Evolutionary conservation across 2,888 invertebrate species (phyloP).

Genomic region (Flexamia atlantica): DNA sequence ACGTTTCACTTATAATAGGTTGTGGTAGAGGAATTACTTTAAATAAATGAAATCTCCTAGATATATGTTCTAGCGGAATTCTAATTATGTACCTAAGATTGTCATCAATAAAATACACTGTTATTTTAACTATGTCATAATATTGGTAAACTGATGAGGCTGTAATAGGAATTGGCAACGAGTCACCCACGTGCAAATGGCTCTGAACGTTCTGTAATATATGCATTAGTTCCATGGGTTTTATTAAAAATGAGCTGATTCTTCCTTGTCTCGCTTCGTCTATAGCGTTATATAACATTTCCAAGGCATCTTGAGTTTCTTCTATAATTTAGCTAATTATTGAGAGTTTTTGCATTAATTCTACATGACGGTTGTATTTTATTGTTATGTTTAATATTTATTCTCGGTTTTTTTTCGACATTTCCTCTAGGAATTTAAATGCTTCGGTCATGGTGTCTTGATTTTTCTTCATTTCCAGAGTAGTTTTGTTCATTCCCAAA

Average conservation of each 20-base stretch:
- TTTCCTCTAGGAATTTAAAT: too few relatives aligned
- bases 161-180: constrained; percentile 6
- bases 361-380: too few relatives aligned
- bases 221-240: not conserved
- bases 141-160: not conserved
- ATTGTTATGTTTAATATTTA: too few relatives aligned
- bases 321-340: too few relatives aligned
- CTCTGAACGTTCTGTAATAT: constrained; percentile 6
- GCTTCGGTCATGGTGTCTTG: too few relatives aligned
- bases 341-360: too few relatives aligned
- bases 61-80: constrained; percentile 9
- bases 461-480: too few relatives aligned
- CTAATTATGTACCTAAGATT: constrained; percentile 7
- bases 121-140: constrained; percentile 33
- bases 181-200: constrained; percentile 27
- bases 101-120: not conserved
- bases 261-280: constrained; percentile 36
- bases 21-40: constrained; percentile 28
- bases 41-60: constrained; percentile 37
- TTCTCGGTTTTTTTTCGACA: too few relatives aligned
- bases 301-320: constrained; percentile 16
- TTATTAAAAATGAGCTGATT: constrained; percentile 26
- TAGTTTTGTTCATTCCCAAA: too few relatives aligned
- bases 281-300: constrained; percentile 26
- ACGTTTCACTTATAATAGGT: not conserved